Evolutionary conservation across 1,140 invertebrate genomes (phyloP), one percentile per base, ranked within the genome.

Genomic region (Aradophagus sp.): DNA sequence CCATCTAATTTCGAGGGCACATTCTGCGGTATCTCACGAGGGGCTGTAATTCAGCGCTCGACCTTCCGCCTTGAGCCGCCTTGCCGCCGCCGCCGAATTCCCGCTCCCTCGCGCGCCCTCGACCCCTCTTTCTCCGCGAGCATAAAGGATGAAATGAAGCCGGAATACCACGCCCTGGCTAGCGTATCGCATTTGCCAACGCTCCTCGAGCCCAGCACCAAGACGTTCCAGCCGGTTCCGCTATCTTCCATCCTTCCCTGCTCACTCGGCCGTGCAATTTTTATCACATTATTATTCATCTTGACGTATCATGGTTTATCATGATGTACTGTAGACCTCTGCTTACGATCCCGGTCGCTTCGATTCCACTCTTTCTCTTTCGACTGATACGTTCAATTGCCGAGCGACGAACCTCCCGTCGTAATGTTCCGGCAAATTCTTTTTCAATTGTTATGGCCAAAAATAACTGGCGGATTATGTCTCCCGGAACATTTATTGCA

Each of bases 1-100:
- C 81, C 78, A 78, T 85, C 80, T 84, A 85, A 85, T 85, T 84
- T 85, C 78, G 77, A 83, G 82, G 78, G 78, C 76, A 78, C 82
- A 83, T 84, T 84, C 77, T 83, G 83, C 77, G 82, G 82, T 84
- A 84, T 83, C 79, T 84, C 81, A 80, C 77, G 77, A 84, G 79
- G 81, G 82, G 76, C 77, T 83, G 80, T 83, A 84, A 84, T 85
- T 84, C 79, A 84, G 48, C 29, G 76, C 74, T 48, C 53, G 62
- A 67, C 59, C 44, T 55, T 48, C 63, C 48, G 55, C 59, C 34
- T 53, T 38, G 52, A 68, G 65, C 67, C 52, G 67, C 48, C 58
- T 52, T 67, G 63, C 72, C 71, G 59, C 73, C 50, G 26, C 48
- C 55, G 27, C 48, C 7, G 23, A 13, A 19, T 12, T 16, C 39